Evolutionary conservation across 2,797 vertebrate genomes (phyloP).

Genomic region (Bradypus variegatus): DNA sequence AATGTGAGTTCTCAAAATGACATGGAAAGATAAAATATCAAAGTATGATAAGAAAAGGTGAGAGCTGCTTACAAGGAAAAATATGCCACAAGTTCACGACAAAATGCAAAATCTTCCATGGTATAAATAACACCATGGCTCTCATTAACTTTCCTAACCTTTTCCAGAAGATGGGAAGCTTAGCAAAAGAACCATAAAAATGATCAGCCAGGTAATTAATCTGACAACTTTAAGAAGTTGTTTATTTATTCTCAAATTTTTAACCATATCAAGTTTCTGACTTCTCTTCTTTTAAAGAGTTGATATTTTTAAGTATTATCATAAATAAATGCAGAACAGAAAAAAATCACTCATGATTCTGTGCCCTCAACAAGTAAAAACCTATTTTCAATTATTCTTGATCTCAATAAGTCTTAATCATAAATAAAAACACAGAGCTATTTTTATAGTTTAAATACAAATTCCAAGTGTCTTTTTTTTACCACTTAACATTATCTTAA

Average conservation of each 20-base stretch:
- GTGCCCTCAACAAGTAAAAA: slow-evolving; percentile 23
- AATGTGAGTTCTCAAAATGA: slow-evolving; percentile 1
- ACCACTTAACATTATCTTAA: background rate
- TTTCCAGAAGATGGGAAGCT: background rate
- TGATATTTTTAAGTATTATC: background rate
- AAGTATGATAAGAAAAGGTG: background rate
- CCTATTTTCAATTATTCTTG: background rate
- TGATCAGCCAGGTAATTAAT: background rate
- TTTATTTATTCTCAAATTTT: slow-evolving; percentile 20
- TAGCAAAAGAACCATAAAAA: background rate
- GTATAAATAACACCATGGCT: background rate
- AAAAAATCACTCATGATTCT: background rate
- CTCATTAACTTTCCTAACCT: background rate
- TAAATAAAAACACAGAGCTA: background rate
- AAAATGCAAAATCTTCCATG: background rate
- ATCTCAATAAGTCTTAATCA: background rate
- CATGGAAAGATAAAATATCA: background rate
- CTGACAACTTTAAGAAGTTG: background rate
- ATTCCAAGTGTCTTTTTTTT: background rate
- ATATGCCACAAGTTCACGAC: background rate
- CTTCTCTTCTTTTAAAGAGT: slow-evolving; percentile 1
- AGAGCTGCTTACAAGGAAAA: background rate
- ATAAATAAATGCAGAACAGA: background rate
- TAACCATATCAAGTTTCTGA: background rate
- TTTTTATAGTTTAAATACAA: background rate